A percentile compares a stretch with the other conserved stretches of the same genome.
These are phyloP conservation scores for Drosophila paulistorum DNA, from an alignment of 1,140 invertebrate species.

Conservation along the genomic window DNA sequence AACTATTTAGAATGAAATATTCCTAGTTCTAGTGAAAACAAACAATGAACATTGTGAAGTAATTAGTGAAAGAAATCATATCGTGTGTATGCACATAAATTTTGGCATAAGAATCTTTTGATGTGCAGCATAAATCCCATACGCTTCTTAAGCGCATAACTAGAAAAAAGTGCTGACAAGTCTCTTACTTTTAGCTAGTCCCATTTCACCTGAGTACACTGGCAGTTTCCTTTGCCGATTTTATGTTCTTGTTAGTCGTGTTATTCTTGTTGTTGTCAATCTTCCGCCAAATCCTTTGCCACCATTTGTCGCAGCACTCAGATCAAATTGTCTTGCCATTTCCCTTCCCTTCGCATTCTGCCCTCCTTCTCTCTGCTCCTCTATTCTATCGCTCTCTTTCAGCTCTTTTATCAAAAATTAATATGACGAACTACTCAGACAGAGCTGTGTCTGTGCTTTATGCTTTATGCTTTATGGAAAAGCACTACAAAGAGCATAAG, in stretches of 20 bases:
- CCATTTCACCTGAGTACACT: conserved; percentile 13
- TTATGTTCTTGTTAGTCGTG: conserved; percentile 9
- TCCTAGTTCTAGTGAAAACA: too few relatives aligned
- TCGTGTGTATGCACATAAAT: neutral
- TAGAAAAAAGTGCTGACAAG: conserved; percentile 13
- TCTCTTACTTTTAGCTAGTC: conserved; percentile 13
- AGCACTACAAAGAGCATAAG: conserved; percentile 53
- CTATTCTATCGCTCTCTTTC: neutral
- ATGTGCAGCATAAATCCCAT: conserved; percentile 2
- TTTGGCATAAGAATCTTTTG: conserved; percentile 3
- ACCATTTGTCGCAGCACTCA: conserved; percentile 57
- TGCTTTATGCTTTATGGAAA: conserved; percentile 23
- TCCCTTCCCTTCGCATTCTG: neutral
- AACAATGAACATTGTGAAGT: neutral
- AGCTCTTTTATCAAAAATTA: conserved; percentile 64
- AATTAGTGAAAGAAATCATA: neutral
- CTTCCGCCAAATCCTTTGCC: conserved; percentile 57
- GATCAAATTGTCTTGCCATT: conserved; percentile 43
- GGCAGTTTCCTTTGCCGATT: conserved; percentile 1
- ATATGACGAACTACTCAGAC: conserved; percentile 72
- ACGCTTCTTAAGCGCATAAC: conserved; percentile 27
- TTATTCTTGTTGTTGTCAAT: conserved; percentile 37
- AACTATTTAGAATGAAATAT: too few relatives aligned
- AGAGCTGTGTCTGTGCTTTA: conserved; percentile 25
- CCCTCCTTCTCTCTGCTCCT: neutral